Evolutionary conservation across 2,888 invertebrate species (phyloP).

Genomic region (Drosophila prolongata): DNA sequence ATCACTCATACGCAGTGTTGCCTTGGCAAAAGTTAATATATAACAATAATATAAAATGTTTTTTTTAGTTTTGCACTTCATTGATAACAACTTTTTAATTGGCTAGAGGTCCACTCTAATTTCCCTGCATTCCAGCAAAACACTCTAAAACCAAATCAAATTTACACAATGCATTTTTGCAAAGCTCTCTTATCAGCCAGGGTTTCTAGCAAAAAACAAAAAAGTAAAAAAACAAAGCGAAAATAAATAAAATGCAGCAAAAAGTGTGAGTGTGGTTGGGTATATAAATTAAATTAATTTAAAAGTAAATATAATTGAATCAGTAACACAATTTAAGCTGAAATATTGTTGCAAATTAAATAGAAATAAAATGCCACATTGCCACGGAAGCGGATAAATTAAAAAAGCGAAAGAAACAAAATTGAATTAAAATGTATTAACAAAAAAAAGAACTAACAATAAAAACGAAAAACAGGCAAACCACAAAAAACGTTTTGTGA

Average conservation of each 20-base stretch:
- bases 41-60: too few species aligned
- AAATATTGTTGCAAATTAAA: constrained; percentile 26
- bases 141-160: constrained; percentile 11
- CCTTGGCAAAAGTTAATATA: background rate
- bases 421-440: constrained; percentile 41
- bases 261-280: background rate
- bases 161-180: constrained; percentile 26
- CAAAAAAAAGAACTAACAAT: constrained; percentile 13
- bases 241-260: constrained; percentile 9
- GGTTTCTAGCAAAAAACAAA: background rate
- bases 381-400: constrained; percentile 44
- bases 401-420: constrained; percentile 41
- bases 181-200: constrained; percentile 25
- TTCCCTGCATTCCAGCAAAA: background rate
- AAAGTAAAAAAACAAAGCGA: background rate
- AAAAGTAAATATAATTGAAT: constrained; percentile 35
- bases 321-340: constrained; percentile 24
- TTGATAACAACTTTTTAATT: background rate
- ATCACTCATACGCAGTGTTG: constrained; percentile 1
- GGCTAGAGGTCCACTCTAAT: constrained; percentile 23
- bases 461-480: constrained; percentile 8
- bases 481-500: constrained; percentile 56
- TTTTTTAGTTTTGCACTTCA: too few species aligned
- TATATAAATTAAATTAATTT: constrained; percentile 14
- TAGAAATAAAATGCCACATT: constrained; percentile 22